Evolutionary conservation across 1,140 invertebrate species (phyloP), one percentile per base, ranked within the genome.

Genomic region (Sycobia sp.): DNA sequence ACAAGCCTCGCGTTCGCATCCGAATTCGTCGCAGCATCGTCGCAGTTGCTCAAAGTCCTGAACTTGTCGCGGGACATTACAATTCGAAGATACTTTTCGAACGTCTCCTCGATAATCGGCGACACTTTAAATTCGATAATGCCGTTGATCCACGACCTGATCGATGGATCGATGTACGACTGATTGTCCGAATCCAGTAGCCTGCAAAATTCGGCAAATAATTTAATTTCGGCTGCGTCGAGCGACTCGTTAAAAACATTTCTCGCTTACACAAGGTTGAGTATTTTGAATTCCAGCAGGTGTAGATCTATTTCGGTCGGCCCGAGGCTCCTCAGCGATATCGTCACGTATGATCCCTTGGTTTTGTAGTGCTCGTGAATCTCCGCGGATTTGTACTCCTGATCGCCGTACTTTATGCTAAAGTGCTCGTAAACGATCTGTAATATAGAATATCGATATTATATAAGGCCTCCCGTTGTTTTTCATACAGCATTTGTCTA

Each of bases 281-380:
- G 5, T 23, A 56, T 43, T 20, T 56, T 56, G 13, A 56, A 56
- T 10, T 56, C 53, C 18, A 56, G 23, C 14, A 56, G 44, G 25
- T 56, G 43, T 4, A 56, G 14, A 34, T 56, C 53, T 1, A 20
- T 8, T 29, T 32, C 32, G 14, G 29, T 44, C 0, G 20, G 2
- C 22, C 18, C 13, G 0, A 44, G 5, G 5, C 16, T 18, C 20
- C 14, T 14, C 13, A 56, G 14, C 0, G 39, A 43, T 4, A 56
- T 18, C n/a, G 53, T 56, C 32, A 56, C 43, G 20, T 56, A 56
- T 11, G 53, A 56, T 11, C 39, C 39, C 10, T 43, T 25, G 11
- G 53, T 56, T 22, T 56, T 56, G 13, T 56, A 56, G 20, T 56
- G 53, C 20, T 56, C 53, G 5, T 43, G 13, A 13, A 56, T 44